Evolutionary conservation across 2,113 vertebrate species (phyloP), one percentile per base, ranked within the genome.

Genomic region (Platysteira castanea): DNA sequence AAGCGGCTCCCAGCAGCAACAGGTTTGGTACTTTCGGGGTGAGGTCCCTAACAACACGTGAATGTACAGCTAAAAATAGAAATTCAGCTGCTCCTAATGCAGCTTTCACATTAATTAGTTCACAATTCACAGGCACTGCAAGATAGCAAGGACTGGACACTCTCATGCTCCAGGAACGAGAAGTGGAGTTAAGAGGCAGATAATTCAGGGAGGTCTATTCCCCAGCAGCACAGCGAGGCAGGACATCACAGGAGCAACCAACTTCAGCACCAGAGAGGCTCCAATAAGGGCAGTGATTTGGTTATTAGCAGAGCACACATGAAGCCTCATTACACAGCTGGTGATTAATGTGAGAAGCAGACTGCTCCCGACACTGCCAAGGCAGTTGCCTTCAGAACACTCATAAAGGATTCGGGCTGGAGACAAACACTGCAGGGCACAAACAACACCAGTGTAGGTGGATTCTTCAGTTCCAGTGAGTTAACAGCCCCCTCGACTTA

Each of bases 261-360:
- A 50, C 67, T 80, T 49, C 57, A 82, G 79, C 79, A 73, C 2
- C 4, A 6, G 23, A 83, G 53, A 52, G 57, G 4, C 81, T 79
- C 81, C 63, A 28, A 79, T 44, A 68, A 84, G 61, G 87, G 81
- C 69, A 91, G 65, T 6, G 6, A 81, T 86, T 77, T 87, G 80
- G 89, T 68, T 67, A 75, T 87, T 92, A 95, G 81, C 52, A 76
- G 80, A 91, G 91, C 63, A 68, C 84, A 79, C 61, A 74, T 10
- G 89, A 93, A 87, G 84, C 91, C 81, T 96, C 94, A 65, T 92
- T 89, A 89, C 93, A 84, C 95, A 96, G 94, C 93, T 76, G 89
- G 93, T 96, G 94, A 96, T 95, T 93, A 95, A 91, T 89, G 94
- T 52, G 95, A 96, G 93, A 41, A 94, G 87, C 91, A 96, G 95